Conservation (phyloP, 2,888 invertebrate species). For the Scaptomyza parva region DNA sequence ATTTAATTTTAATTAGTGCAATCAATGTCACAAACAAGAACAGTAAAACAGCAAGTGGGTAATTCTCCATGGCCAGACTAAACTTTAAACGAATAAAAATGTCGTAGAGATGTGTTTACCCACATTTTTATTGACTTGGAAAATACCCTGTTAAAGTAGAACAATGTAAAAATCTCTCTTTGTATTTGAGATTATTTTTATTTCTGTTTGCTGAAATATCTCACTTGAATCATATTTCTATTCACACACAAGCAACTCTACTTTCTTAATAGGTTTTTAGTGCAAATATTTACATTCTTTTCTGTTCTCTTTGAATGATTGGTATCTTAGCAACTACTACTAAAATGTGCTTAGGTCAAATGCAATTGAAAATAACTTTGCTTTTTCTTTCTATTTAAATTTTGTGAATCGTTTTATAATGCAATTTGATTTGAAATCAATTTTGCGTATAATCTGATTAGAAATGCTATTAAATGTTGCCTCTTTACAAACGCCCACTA, state of each 20-base stretch:
- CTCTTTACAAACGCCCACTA: not conserved
- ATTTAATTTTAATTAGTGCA: slow-evolving; percentile 53
- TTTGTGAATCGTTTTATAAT: slow-evolving; percentile 31
- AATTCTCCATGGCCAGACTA: slow-evolving; percentile 4
- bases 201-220: too few relatives aligned
- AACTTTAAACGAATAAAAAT: not conserved
- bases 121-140: not conserved
- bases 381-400: slow-evolving; percentile 27
- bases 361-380: slow-evolving; percentile 6
- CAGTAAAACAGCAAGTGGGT: not conserved
- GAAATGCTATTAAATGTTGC: slow-evolving; percentile 46
- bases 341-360: not conserved
- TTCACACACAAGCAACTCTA: not conserved
- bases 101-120: not conserved
- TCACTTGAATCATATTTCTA: too few relatives aligned
- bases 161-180: too few relatives aligned
- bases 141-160: not conserved
- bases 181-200: not conserved
- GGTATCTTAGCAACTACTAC: not conserved
- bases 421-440: slow-evolving; percentile 48
- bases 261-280: not conserved
- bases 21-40: slow-evolving; percentile 41
- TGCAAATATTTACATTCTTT: too few relatives aligned
- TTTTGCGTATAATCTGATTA: slow-evolving; percentile 61
- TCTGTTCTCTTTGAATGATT: not conserved